phyloP scores from a whole-genome alignment of 1,140 invertebrate species.

The Temnothorax curvispinosus region DNA sequence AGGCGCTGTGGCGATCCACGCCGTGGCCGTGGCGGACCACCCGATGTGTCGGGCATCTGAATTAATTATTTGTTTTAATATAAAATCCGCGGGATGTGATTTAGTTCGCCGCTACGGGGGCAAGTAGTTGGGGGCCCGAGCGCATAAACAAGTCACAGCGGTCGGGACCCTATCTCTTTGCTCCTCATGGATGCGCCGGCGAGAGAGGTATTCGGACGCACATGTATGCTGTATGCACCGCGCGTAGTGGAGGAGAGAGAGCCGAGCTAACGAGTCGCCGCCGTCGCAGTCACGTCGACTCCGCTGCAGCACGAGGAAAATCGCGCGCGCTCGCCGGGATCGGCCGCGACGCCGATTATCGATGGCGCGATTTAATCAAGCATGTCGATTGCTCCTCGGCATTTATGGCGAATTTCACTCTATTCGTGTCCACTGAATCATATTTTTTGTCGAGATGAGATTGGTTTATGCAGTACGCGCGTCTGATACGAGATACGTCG shows the following conservation, averaged over 20 bases:
- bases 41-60: conserved; percentile 82
- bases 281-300: conserved; percentile 14
- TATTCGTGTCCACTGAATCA: conserved; percentile 43
- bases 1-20: conserved; percentile 44
- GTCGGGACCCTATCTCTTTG: conserved; percentile 38
- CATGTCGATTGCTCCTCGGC: conserved; percentile 52
- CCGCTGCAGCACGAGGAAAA: conserved; percentile 30
- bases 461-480: conserved; percentile 41
- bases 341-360: conserved; percentile 49
- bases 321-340: conserved; percentile 27
- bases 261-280: conserved; percentile 47
- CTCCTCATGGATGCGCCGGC: conserved; percentile 15
- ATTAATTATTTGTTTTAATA: conserved; percentile 86
- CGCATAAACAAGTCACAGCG: conserved; percentile 81
- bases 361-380: conserved; percentile 60
- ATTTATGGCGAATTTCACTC: conserved; percentile 53
- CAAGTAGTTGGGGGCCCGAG: conserved; percentile 73
- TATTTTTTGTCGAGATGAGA: conserved; percentile 33
- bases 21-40: conserved; percentile 77
- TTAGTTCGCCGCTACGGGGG: conserved; percentile 81
- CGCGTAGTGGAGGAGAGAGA: neutral
- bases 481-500: conserved; percentile 29
- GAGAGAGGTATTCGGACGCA: conserved; percentile 26
- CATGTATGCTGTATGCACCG: conserved; percentile 9
- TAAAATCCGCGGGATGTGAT: conserved; percentile 84